Percentiles rank a stretch among this genome's conserved stretches.
Conservation (phyloP, 2,113 vertebrate species). For the Vulpes ferrilata region DNA sequence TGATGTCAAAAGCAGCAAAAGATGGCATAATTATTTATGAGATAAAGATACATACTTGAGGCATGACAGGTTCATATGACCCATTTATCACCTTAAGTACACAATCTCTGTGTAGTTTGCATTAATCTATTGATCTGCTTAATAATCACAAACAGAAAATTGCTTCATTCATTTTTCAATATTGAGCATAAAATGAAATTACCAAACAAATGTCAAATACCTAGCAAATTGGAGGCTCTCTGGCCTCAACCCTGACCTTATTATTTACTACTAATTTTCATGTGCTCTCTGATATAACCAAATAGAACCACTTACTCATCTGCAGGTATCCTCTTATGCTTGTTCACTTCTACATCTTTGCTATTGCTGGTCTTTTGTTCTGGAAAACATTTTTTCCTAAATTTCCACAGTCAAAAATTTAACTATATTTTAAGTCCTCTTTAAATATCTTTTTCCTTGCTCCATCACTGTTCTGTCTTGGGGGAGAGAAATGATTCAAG, state of each 20-base stretch:
- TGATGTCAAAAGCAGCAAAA: background rate
- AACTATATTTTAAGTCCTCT: background rate
- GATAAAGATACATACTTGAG: background rate
- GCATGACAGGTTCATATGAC: background rate
- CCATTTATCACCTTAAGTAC: background rate
- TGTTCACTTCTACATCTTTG: background rate
- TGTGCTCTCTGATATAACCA: background rate
- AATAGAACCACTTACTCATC: background rate
- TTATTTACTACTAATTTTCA: background rate
- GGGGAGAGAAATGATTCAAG: background rate
- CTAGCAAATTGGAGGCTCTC: background rate
- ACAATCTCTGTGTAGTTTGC: background rate
- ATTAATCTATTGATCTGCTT: background rate
- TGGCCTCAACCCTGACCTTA: background rate
- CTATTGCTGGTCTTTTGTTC: background rate
- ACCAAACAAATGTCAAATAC: constrained; percentile 18
- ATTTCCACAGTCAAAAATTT: background rate
- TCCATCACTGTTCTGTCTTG: background rate
- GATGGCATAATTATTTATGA: background rate
- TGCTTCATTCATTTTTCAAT: constrained; percentile 45
- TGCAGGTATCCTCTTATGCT: background rate
- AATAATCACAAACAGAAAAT: background rate
- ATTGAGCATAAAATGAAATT: background rate
- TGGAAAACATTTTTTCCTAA: background rate
- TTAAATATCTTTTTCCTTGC: background rate